phyloP scores from a whole-genome alignment of 2,797 vertebrate species.

The Oreochromis grahami region DNA sequence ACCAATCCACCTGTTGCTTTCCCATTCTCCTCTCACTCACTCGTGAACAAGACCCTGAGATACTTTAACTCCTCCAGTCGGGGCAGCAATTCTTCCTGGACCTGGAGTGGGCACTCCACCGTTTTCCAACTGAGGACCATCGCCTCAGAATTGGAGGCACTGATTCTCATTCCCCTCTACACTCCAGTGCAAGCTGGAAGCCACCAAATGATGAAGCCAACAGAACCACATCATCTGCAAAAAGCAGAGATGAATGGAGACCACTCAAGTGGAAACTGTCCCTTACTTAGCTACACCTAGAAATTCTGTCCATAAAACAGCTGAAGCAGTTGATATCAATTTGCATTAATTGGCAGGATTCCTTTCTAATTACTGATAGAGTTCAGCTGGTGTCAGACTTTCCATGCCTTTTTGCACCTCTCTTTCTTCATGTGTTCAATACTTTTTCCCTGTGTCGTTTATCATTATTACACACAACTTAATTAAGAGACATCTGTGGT shows the following conservation, averaged over 20 bases:
- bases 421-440: background rate
- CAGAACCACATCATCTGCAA: background rate
- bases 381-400: background rate
- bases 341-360: background rate
- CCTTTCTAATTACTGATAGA: background rate
- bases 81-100: too few species aligned
- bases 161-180: too few species aligned
- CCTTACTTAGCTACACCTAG: background rate
- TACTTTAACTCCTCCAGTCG: too few species aligned
- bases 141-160: too few species aligned
- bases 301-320: background rate
- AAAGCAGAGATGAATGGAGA: background rate
- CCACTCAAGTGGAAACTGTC: background rate
- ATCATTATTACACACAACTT: background rate
- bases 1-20: background rate
- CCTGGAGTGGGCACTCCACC: too few species aligned
- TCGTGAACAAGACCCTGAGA: background rate
- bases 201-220: background rate
- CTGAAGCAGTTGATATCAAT: background rate
- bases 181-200: background rate
- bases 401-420: constrained; percentile 1
- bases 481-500: background rate
- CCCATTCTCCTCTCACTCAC: background rate
- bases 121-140: too few species aligned
- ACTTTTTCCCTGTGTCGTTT: background rate